Percentiles rank a stretch among this genome's conserved stretches.
Evolutionary conservation across 2,888 invertebrate species (phyloP).

Genomic region (Drosophila acutilabella): DNA sequence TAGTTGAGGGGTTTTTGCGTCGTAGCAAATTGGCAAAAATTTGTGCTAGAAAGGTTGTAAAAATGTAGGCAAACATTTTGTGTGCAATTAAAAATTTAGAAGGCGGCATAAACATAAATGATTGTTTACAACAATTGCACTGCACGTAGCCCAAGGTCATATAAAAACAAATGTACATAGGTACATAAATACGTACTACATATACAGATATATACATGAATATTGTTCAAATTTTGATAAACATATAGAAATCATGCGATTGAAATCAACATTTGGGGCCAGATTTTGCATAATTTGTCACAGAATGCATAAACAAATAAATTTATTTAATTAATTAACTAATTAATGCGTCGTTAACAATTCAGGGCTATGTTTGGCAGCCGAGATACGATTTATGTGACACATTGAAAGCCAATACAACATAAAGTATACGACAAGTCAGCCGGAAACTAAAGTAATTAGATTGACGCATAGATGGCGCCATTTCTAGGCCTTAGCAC

Average conservation of each 20-base stretch:
- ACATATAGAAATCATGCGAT: neutral
- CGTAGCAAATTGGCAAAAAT: conserved; percentile 47
- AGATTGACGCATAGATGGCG: conserved; percentile 3
- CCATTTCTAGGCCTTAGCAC: conserved; percentile 6
- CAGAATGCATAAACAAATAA: conserved; percentile 20
- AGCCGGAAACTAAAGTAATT: conserved; percentile 34
- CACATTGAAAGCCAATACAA: conserved; percentile 30
- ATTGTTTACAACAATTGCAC: conserved; percentile 50
- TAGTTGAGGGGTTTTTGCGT: conserved; percentile 58
- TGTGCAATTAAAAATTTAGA: conserved; percentile 58
- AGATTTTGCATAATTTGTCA: conserved; percentile 43
- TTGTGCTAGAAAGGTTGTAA: conserved; percentile 45
- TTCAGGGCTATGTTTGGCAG: conserved; percentile 30
- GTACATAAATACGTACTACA: conserved; percentile 3
- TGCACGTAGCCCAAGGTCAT: conserved; percentile 44
- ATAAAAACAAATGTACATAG: neutral
- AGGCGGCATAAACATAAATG: conserved; percentile 41
- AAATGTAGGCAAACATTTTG: conserved; percentile 61
- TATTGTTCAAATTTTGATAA: conserved; percentile 5
- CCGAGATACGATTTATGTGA: conserved; percentile 41
- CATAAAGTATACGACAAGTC: conserved; percentile 21
- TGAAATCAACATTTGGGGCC: conserved; percentile 48
- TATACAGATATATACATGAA: conserved; percentile 6
- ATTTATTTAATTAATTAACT: conserved; percentile 40
- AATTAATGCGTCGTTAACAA: conserved; percentile 40